Evolutionary conservation across 92 coral and sea anemone genomes (phyloP).

Genomic region (Galaxea fascicularis): DNA sequence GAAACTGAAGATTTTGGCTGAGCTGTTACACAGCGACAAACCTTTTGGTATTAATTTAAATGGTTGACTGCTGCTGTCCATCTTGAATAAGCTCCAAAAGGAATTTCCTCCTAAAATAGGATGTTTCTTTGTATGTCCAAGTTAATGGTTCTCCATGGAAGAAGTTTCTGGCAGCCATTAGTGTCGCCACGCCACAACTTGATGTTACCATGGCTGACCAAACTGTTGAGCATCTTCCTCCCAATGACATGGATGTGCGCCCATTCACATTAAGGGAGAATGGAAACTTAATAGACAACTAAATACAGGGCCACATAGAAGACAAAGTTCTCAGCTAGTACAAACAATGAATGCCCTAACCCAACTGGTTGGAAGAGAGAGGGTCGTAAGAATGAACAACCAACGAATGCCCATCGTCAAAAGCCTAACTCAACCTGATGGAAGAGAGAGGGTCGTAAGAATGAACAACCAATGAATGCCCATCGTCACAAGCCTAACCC

Average conservation of each 20-base stretch:
- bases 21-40: not conserved
- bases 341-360: too few species aligned
- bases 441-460: conserved; percentile 39
- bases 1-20: conserved; percentile 8
- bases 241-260: too few species aligned
- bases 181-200: conserved; percentile 59
- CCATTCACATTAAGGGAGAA: too few species aligned
- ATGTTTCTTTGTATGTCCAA: conserved; percentile 28
- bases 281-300: too few species aligned
- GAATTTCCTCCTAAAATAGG: conserved; percentile 17
- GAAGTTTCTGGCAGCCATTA: conserved; percentile 53
- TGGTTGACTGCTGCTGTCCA: not conserved
- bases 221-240: too few species aligned
- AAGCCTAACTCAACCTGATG: conserved; percentile 35
- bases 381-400: too few species aligned
- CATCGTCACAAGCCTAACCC: conserved; percentile 44
- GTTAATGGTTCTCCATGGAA: conserved; percentile 18
- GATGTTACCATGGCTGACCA: too few species aligned
- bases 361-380: too few species aligned
- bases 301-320: too few species aligned
- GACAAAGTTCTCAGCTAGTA: too few species aligned
- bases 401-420: conserved; percentile 35
- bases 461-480: conserved; percentile 27
- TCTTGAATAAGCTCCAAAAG: conserved; percentile 33
- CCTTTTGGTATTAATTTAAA: not conserved